Conservation (phyloP, 2,888 invertebrate species). For the Trisateles emortualis region DNA sequence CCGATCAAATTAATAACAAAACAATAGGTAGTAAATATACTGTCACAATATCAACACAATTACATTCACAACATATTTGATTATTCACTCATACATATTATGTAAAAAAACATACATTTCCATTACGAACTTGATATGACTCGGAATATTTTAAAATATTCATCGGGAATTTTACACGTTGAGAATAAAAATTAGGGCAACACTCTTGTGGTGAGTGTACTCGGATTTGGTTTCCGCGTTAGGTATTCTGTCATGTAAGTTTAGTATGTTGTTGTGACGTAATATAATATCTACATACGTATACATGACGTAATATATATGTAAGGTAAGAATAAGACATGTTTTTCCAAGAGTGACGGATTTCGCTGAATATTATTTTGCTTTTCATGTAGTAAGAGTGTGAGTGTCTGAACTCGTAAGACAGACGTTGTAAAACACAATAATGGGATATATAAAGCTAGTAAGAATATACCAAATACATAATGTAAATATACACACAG, state of each 20-base stretch:
- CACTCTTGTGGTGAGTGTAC: background rate
- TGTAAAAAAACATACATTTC: slow-evolving; percentile 10
- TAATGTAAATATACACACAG: too few relatives aligned
- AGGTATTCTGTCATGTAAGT: background rate
- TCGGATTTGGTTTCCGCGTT: background rate
- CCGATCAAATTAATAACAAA: background rate
- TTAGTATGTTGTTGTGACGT: background rate
- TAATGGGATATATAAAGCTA: too few relatives aligned
- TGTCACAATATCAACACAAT: background rate
- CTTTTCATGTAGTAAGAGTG: too few relatives aligned
- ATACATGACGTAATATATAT: too few relatives aligned
- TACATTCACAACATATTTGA: background rate
- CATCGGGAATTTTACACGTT: slow-evolving; percentile 2
- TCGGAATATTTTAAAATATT: slow-evolving; percentile 22
- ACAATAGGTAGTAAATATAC: background rate
- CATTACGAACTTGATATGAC: slow-evolving; percentile 8
- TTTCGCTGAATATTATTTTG: too few relatives aligned
- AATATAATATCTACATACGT: too few relatives aligned
- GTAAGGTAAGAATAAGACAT: too few relatives aligned
- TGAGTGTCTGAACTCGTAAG: too few relatives aligned
- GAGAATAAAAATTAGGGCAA: slow-evolving; percentile 5
- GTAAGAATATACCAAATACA: too few relatives aligned
- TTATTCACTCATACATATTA: too few relatives aligned
- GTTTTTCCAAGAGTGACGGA: too few relatives aligned
- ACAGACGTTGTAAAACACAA: too few relatives aligned